phyloP scores from a whole-genome alignment of 2,797 vertebrate genomes.

The Girardinus metallicus region DNA sequence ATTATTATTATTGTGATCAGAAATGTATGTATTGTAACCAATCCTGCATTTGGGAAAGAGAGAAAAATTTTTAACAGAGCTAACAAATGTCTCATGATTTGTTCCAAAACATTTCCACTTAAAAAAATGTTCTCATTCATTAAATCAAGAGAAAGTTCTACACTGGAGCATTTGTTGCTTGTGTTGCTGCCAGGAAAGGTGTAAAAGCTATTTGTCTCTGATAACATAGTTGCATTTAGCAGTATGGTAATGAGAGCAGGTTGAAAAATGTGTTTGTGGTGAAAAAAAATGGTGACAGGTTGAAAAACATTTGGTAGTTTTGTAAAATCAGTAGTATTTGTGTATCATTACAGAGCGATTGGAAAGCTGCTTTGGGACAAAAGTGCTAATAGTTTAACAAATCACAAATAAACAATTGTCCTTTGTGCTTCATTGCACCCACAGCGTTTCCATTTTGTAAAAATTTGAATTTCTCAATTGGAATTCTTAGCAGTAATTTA shows the following conservation, averaged over 20 bases:
- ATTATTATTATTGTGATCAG: no score
- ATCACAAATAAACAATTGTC: constrained; percentile 32
- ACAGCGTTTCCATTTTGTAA: constrained; percentile 35
- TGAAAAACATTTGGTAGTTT: constrained; percentile 11
- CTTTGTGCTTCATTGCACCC: not conserved
- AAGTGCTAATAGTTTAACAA: constrained; percentile 39
- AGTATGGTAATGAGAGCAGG: not conserved
- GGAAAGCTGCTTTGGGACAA: constrained; percentile 58
- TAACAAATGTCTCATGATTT: not conserved
- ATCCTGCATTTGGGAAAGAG: not conserved
- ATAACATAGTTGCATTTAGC: not conserved
- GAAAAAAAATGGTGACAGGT: not conserved
- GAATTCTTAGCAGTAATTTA: not conserved
- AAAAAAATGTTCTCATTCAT: not conserved
- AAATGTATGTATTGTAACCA: no score
- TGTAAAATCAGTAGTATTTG: constrained; percentile 5
- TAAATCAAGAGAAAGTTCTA: not conserved
- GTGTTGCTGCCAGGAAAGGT: not conserved
- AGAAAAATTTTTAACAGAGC: not conserved
- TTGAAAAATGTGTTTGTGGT: constrained; percentile 3
- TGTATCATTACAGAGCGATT: constrained; percentile 39
- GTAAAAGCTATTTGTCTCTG: not conserved
- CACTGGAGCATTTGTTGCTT: not conserved
- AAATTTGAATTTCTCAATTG: constrained; percentile 21
- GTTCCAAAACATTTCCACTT: not conserved